Evolutionary conservation across 2,113 vertebrate genomes (phyloP), one percentile per base, ranked within the genome.

Genomic region (Lampris incognitus): DNA sequence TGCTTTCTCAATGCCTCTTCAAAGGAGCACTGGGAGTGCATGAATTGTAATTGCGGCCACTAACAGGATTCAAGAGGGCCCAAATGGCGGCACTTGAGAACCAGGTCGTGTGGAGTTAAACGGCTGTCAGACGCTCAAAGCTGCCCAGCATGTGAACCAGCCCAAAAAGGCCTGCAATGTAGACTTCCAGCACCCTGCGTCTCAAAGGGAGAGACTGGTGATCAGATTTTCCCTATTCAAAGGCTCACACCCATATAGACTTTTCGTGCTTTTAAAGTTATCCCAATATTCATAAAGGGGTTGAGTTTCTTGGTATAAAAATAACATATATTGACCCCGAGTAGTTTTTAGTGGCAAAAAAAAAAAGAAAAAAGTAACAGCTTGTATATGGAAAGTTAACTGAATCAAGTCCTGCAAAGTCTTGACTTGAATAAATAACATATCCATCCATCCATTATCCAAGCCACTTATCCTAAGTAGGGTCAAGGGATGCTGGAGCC

Each of bases 41-140:
- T 93, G 89, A 92, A 92, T 91, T 91, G 86, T 90, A 93, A 92
- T 93, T 92, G 90, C 90, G 84, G 88, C 72, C 85, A 86, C 84
- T 93, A 91, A 93, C 90, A 92, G 90, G 90, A 92, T 88, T 92
- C 80, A 66, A 90, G 89, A 91, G 88, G 66, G 46, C 49, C 85
- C 78, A 72, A 85, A 89, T 52, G 85, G 89, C 80, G 80, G 85
- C 87, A 84, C 90, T 92, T 89, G 87, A 92, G 90, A 89, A 92
- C 66, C 89, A 83, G 93, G 91, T 91, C 84, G 84, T 89, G 89
- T 89, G 90, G 90, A 92, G 92, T 91, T 93, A 93, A 93, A 93
- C 87, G 91, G 88, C 90, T 92, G 91, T 93, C 92, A 91, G 86
- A 84, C 80, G 85, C 85, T 90, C 88, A 91, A 89, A 90, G 87